Conservation (phyloP, 2,888 invertebrate species). For the Euspilapteryx auroguttella region DNA sequence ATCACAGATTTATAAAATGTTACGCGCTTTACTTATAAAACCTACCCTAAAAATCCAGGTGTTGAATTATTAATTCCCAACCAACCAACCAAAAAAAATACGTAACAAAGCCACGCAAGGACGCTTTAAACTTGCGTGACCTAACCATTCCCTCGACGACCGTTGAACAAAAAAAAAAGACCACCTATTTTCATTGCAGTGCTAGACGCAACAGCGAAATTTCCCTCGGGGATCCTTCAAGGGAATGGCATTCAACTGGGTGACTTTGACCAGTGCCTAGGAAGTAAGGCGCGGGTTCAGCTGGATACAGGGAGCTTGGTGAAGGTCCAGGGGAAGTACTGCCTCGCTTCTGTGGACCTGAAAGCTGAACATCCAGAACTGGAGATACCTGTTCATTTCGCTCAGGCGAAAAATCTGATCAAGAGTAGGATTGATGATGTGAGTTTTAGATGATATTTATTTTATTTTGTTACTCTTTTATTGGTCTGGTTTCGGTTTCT, state of each 20-base stretch:
- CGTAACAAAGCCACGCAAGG: no score
- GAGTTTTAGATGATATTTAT: conserved; percentile 27
- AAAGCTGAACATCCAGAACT: conserved; percentile 59
- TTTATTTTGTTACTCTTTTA: no score
- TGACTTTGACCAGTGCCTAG: conserved; percentile 70
- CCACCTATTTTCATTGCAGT: conserved; percentile 53
- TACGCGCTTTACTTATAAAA: no score
- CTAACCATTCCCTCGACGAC: no score
- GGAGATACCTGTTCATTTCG: conserved; percentile 65
- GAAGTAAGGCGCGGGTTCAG: conserved; percentile 61
- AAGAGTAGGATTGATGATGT: conserved; percentile 66
- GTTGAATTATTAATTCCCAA: no score
- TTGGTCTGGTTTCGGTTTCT: no score
- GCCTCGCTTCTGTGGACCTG: conserved; percentile 66
- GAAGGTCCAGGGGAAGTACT: conserved; percentile 69
- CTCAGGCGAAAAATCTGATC: conserved; percentile 66
- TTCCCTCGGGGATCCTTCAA: conserved; percentile 68
- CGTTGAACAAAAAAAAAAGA: conserved; percentile 18
- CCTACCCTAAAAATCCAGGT: no score
- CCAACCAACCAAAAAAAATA: no score
- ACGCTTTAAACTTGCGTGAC: no score
- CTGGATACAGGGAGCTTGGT: conserved; percentile 61
- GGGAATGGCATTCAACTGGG: conserved; percentile 73
- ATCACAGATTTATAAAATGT: no score
- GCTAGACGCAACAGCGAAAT: conserved; percentile 73